Percentiles rank a stretch among this genome's conserved stretches.
phyloP scores from a whole-genome alignment of 2,113 vertebrate genomes.

The Otis tarda region DNA sequence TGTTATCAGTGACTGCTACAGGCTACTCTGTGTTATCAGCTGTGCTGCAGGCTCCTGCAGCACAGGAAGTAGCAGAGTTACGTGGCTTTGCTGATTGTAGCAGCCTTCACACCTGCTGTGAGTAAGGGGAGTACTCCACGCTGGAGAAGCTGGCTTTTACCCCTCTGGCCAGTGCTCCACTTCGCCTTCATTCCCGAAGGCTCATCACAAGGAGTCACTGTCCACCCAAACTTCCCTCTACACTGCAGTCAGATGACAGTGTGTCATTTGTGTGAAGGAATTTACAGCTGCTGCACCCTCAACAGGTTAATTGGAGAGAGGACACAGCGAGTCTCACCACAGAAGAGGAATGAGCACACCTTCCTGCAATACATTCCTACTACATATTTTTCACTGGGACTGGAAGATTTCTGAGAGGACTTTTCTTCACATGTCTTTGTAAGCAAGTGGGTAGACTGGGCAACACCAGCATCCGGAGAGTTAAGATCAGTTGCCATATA shows the following conservation, averaged over 20 bases:
- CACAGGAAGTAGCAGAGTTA: neutral
- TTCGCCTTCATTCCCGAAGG: neutral
- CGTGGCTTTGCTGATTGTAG: rapidly evolving
- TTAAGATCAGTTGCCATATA: neutral
- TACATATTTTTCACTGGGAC: neutral
- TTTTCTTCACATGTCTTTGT: neutral
- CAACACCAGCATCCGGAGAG: neutral
- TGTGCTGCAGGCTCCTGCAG: neutral
- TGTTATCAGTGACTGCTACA: neutral
- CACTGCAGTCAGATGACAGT: neutral
- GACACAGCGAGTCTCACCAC: neutral
- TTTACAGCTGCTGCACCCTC: neutral
- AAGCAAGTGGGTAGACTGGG: neutral
- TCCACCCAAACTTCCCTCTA: neutral
- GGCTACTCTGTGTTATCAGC: neutral
- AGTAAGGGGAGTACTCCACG: neutral
- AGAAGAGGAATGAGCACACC: neutral
- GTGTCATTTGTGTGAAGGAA: neutral
- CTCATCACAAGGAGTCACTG: neutral
- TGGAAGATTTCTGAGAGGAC: neutral
- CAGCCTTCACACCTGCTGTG: neutral
- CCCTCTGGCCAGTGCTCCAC: neutral
- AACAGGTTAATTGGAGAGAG: neutral
- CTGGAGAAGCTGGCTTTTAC: neutral
- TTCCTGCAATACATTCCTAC: neutral